These are phyloP conservation scores for Cephalopachus bancanus DNA, from an alignment of 2,797 vertebrate species.

Conservation along the genomic window DNA sequence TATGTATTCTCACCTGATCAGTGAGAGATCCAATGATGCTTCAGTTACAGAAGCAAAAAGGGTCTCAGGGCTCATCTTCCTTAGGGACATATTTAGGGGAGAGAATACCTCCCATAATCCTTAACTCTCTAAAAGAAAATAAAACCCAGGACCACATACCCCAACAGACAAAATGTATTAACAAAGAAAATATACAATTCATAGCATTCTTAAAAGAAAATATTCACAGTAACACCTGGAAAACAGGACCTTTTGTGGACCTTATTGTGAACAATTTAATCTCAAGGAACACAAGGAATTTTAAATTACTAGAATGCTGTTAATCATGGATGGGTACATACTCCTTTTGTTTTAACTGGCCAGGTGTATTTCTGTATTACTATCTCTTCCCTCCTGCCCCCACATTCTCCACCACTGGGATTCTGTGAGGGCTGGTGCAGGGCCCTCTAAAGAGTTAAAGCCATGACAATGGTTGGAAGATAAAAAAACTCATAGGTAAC, in stretches of 20 bases:
- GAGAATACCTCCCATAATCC: background rate
- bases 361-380: constrained; percentile 39
- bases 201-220: constrained; percentile 24
- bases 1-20: constrained; percentile 2
- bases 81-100: background rate
- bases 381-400: background rate
- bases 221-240: background rate
- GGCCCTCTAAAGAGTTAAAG: constrained; percentile 3
- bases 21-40: background rate
- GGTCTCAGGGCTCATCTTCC: background rate
- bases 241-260: background rate
- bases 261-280: constrained; percentile 37
- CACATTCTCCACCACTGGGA: background rate
- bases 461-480: constrained; percentile 24
- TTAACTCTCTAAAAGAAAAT: constrained; percentile 44
- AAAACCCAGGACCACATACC: background rate
- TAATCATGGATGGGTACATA: background rate
- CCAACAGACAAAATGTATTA: background rate
- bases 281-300: constrained; percentile 25
- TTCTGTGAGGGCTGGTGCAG: background rate
- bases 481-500: background rate
- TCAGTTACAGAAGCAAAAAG: constrained; percentile 22
- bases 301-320: constrained; percentile 44
- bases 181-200: constrained; percentile 31
- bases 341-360: constrained; percentile 5